Base-by-base conservation (phyloP, 2,888 invertebrate genomes). In the Coleophora flavipennella region DNA sequence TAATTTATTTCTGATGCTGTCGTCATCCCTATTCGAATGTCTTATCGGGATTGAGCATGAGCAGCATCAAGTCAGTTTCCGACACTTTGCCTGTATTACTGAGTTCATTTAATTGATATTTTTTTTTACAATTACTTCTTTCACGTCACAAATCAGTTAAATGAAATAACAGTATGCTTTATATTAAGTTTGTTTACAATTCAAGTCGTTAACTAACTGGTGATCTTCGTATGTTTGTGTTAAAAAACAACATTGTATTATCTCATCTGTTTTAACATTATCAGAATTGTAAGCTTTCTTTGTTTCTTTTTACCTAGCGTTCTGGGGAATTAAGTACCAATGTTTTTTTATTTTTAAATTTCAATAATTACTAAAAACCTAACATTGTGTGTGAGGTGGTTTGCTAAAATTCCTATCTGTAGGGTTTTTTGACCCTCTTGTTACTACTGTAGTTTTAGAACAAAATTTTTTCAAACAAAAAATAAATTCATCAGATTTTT, bases 21-120 rank as follows among this genome's bases (percentile, higher is more conserved):
- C n/a, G n/a, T n/a, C n/a, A n/a, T 48, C 52, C 48, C 47, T 50
- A 35, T 28, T 25, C 20, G 20, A 40, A 49, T 40, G 44, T 43
- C 46, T n/a, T 48, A 53, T 63, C 64, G 60, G 67, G 66, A 68
- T 68, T 70, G 68, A 56, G 68, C 70, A 69, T 67, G 70, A 48
- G 45, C 48, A 48, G 45, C 48, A 39, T 52, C 44, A 35, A 41
- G 55, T 40, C 43, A 52, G n/a, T n/a, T 46, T 43, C 11, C 25
- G 8, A 2, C 10, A 34, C 10, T n/a, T 25, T 25, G 7, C 11
- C 1, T 14, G 8, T n/a, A 9, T 11, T 11, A 6, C 14, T 25
- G 7, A 8, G 34, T 34, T 34, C 13, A 26, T 34, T 26, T 34
- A 26, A 33, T 9, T 33, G 11, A 13, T 26, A 26, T 35, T 35